Evolutionary conservation across 2,888 invertebrate genomes (phyloP).

Genomic region (Caradrina kadenii): DNA sequence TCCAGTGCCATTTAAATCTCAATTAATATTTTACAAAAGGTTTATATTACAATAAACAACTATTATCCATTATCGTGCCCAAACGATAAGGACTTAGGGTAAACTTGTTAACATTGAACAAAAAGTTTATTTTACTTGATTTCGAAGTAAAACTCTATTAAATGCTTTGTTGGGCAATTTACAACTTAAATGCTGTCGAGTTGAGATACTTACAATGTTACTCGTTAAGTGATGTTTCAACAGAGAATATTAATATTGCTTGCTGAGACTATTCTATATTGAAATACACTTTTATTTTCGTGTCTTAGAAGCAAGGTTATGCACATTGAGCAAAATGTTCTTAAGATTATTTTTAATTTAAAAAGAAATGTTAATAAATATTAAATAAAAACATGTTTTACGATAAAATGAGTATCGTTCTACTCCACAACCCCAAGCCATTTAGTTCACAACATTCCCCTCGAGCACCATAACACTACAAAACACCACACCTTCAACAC

Average conservation of each 20-base stretch:
- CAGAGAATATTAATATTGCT: neutral
- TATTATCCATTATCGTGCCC: constrained; percentile 9
- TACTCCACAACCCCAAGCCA: neutral
- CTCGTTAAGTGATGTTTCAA: constrained; percentile 16
- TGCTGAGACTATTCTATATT: neutral
- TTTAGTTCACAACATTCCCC: neutral
- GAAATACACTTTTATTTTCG: neutral
- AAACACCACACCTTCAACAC: constrained; percentile 9
- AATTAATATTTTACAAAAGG: constrained; percentile 29
- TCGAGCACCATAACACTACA: neutral
- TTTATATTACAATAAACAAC: constrained; percentile 17
- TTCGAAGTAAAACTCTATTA: constrained; percentile 27
- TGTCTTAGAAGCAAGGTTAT: neutral
- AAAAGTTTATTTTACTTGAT: constrained; percentile 44
- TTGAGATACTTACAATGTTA: constrained; percentile 33
- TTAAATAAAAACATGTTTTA: no score
- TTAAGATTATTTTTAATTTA: no score
- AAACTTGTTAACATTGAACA: constrained; percentile 31
- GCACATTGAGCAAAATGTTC: neutral
- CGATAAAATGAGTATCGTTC: no score
- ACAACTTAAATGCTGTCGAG: constrained; percentile 31
- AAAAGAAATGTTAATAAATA: no score
- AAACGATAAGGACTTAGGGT: constrained; percentile 15
- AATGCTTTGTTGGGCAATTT: constrained; percentile 35
- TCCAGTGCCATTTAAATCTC: constrained; percentile 26